A percentile compares a stretch with the other conserved stretches of the same genome.
These are phyloP conservation scores for Thalassarche chlororhynchos DNA, from an alignment of 2,113 vertebrate species.

Conservation along the genomic window DNA sequence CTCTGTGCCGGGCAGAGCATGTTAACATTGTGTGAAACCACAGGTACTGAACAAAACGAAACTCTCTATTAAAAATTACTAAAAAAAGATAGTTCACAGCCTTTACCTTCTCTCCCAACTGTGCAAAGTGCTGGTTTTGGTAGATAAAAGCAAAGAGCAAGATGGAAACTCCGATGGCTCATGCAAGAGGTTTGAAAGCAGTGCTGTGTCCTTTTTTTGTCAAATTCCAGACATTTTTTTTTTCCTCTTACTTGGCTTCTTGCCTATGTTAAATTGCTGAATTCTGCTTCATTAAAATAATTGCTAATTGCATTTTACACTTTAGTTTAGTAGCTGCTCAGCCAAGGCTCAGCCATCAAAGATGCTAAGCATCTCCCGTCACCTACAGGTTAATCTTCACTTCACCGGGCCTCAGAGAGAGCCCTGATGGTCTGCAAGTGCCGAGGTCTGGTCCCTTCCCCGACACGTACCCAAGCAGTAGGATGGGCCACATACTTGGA, in stretches of 20 bases:
- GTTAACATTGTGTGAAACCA: neutral
- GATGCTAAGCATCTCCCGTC: neutral
- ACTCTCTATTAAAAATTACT: neutral
- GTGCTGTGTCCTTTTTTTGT: neutral
- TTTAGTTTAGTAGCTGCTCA: neutral
- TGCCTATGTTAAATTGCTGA: slow-evolving; percentile 13
- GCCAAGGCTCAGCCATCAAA: neutral
- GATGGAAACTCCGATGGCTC: neutral
- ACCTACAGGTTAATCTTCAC: neutral
- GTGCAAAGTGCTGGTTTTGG: neutral
- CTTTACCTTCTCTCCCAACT: neutral
- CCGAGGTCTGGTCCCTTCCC: neutral
- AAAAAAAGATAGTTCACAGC: neutral
- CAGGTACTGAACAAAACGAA: neutral
- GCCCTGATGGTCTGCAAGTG: neutral
- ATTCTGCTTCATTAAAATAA: slow-evolving; percentile 55
- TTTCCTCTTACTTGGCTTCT: neutral
- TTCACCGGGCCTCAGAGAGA: neutral
- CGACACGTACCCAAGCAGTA: neutral
- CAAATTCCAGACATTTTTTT: neutral
- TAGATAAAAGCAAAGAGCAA: neutral
- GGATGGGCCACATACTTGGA: neutral
- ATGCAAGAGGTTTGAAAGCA: neutral
- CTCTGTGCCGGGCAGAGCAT: neutral
- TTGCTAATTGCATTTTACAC: slow-evolving; percentile 41